Base-by-base conservation (phyloP, 2,113 vertebrate species). In the Myrmophylax atrothorax region DNA sequence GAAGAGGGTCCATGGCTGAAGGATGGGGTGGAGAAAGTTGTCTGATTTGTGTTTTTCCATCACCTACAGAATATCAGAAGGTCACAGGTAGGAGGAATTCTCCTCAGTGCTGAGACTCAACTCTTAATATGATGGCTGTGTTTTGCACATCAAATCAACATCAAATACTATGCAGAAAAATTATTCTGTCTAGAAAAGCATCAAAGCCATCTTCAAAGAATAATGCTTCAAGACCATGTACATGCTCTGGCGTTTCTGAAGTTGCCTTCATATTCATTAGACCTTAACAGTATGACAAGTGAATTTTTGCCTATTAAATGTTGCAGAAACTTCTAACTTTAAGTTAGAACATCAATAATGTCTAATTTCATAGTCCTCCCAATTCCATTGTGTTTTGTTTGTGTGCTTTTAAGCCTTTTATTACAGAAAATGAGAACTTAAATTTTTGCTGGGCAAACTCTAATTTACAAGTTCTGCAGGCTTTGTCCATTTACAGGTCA, bases 151-250 rank as follows among this genome's bases (percentile, higher is more conserved):
- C 73, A 91, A 78, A 46, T 84, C 73, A 91, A 78, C 80, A 89
- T 87, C 83, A 96, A 93, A 97, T 90, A 16, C 53, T 89, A 44
- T 4, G 28, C 3, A 3, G 59, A 90, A 93, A 82, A 92, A 84
- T 92, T 75, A 94, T 64, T 95, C 93, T 90, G 76, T 97, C 95
- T 96, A 91, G 86, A 94, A 97, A 96, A 93, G 49, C 76, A 94
- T 93, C 89, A 92, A 96, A 87, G 13, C 49, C 18, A 6, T 68
- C 83, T 97, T 96, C 92, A 96, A 96, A 97, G 93, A 91, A 35
- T 55, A 79, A 23, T 29, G 35, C 37, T 35, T 78, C 76, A 63
- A 64, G 52, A 68, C 73, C 44, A n/a, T 9, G 46, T 84, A 79
- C 0, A 2, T 53, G 84, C 72, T 64, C 40, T 72, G 70, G 49